phyloP scores from a whole-genome alignment of 2,113 vertebrate species.

The Chrysemys picta region DNA sequence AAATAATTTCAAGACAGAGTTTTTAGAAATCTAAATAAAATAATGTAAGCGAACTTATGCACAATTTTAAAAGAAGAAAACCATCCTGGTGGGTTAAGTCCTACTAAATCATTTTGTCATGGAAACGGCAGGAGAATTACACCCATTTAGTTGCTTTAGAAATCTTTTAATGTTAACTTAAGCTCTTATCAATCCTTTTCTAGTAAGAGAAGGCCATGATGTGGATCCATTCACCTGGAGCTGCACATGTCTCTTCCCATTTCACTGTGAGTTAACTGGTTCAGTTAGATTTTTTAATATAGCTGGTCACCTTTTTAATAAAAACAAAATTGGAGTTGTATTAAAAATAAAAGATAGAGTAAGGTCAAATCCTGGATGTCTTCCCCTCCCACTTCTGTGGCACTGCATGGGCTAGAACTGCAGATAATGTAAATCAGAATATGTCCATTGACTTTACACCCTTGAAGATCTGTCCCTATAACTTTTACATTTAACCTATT shows the following conservation, averaged over 20 bases:
- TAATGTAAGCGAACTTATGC: neutral
- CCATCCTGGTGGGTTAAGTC: accelerated
- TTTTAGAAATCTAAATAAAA: neutral
- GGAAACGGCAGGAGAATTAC: accelerated
- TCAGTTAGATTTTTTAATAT: neutral
- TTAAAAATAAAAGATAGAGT: neutral
- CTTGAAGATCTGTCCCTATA: neutral
- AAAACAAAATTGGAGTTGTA: neutral
- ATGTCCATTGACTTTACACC: neutral
- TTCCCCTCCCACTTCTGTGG: neutral
- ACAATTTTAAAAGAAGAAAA: neutral
- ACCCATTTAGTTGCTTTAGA: accelerated
- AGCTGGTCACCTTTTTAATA: neutral
- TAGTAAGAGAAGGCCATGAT: neutral
- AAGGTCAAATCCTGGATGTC: neutral
- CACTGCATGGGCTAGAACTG: neutral
- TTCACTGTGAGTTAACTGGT: neutral
- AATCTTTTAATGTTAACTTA: neutral
- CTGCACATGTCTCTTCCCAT: neutral
- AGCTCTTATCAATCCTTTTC: neutral
- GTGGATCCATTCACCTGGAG: neutral
- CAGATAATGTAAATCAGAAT: neutral
- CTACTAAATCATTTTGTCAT: neutral
- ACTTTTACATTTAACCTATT: neutral
- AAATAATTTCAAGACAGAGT: accelerated